Conservation (phyloP, 2,888 invertebrate genomes). For the Pyrrhia umbra region DNA sequence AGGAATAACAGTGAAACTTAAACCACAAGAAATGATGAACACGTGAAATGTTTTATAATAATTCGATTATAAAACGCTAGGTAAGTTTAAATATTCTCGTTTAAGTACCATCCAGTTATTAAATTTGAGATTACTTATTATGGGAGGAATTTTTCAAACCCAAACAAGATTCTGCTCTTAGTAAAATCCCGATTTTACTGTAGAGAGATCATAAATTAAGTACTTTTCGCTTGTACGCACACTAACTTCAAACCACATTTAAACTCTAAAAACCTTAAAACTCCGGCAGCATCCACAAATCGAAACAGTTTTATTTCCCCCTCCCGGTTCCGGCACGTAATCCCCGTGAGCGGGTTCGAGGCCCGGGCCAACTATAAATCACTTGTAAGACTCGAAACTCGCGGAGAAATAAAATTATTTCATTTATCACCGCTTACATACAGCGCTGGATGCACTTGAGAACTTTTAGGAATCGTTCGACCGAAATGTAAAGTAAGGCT, state of each 20-base stretch:
- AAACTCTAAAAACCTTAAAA: conserved; percentile 50
- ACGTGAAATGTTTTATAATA: too few relatives aligned
- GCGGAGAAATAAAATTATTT: conserved; percentile 63
- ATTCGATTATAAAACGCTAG: too few relatives aligned
- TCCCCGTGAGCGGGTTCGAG: conserved; percentile 61
- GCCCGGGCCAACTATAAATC: conserved; percentile 60
- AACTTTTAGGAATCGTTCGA: conserved; percentile 52
- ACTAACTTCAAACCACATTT: conserved; percentile 38
- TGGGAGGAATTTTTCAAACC: not conserved
- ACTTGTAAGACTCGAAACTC: conserved; percentile 63
- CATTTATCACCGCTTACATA: conserved; percentile 62
- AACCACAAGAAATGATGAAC: too few relatives aligned
- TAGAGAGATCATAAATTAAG: conserved; percentile 25
- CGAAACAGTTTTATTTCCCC: conserved; percentile 58
- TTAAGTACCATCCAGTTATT: too few relatives aligned
- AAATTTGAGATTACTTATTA: too few relatives aligned
- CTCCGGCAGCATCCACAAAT: conserved; percentile 53
- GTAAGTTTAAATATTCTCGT: too few relatives aligned
- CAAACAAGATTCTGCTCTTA: conserved; percentile 16
- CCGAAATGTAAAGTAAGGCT: conserved; percentile 22
- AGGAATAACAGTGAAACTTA: too few relatives aligned
- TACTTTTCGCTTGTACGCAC: conserved; percentile 17
- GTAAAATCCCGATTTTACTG: not conserved
- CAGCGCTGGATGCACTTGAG: conserved; percentile 54
- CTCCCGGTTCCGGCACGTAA: conserved; percentile 51